Evolutionary conservation across 2,113 vertebrate genomes (phyloP).

Genomic region (Lasiurus cinereus): DNA sequence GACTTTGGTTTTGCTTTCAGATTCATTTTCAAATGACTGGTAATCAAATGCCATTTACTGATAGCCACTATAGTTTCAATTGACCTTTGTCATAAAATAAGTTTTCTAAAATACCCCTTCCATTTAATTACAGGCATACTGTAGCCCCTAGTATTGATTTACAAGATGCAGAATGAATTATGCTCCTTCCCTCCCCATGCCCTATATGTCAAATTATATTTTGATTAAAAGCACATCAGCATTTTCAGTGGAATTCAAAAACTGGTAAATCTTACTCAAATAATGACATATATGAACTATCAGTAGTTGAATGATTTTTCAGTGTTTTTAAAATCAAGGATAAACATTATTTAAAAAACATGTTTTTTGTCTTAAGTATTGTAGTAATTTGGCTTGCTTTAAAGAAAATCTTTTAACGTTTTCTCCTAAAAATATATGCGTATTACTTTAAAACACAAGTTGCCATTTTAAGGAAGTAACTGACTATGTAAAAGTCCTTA

Average conservation of each 20-base stretch:
- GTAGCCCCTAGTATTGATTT: too few relatives aligned
- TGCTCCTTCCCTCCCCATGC: too few relatives aligned
- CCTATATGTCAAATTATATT: too few relatives aligned
- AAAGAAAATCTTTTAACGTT: constrained; percentile 48
- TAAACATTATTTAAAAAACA: background rate
- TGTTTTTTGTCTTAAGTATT: constrained; percentile 8
- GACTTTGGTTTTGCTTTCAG: constrained; percentile 63
- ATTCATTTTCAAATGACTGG: constrained; percentile 55
- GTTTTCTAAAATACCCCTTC: too few relatives aligned
- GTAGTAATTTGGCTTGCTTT: constrained; percentile 51
- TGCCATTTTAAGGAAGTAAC: constrained; percentile 60
- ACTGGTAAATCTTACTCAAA: constrained; percentile 63
- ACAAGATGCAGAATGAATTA: too few relatives aligned
- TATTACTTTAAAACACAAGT: constrained; percentile 49
- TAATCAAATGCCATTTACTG: background rate
- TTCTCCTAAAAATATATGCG: constrained; percentile 9
- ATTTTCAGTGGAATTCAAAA: constrained; percentile 32
- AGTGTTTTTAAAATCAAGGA: constrained; percentile 41
- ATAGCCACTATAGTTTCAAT: constrained; percentile 32
- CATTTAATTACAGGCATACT: too few relatives aligned
- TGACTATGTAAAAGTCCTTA: constrained; percentile 43
- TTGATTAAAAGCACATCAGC: too few relatives aligned
- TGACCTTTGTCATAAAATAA: background rate
- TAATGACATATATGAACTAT: constrained; percentile 10
- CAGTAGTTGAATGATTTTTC: constrained; percentile 35